A percentile compares a stretch with the other conserved stretches of the same genome.
Conservation (phyloP, 2,888 invertebrate genomes). For the Oligia strigilis region DNA sequence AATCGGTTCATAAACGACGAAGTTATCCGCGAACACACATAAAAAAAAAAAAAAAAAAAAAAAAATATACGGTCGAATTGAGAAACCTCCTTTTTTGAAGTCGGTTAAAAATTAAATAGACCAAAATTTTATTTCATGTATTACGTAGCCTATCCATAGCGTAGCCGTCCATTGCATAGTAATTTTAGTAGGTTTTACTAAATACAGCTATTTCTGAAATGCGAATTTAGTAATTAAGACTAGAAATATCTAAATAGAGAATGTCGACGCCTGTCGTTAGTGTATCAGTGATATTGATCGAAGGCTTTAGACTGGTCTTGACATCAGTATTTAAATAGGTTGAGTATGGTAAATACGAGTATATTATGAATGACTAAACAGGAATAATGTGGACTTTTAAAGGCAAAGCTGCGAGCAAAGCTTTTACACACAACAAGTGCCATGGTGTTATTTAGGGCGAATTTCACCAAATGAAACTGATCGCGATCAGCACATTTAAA, state of each 20-base stretch:
- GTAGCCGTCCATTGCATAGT: neutral
- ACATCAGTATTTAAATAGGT: conserved; percentile 64
- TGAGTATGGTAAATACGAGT: conserved; percentile 50
- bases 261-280: conserved; percentile 27
- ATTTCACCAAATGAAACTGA: neutral
- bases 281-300: conserved; percentile 41
- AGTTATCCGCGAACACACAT: too few species aligned
- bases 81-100: too few species aligned
- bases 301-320: conserved; percentile 50
- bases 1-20: too few species aligned
- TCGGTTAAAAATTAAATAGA: neutral
- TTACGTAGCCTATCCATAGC: neutral
- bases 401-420: conserved; percentile 8
- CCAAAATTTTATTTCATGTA: neutral
- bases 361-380: conserved; percentile 47
- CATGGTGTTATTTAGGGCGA: neutral
- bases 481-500: neutral
- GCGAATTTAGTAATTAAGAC: conserved; percentile 23
- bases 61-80: too few species aligned
- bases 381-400: conserved; percentile 28
- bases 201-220: neutral
- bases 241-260: conserved; percentile 19
- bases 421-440: neutral
- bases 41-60: too few species aligned
- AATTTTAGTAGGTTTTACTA: neutral